phyloP scores from a whole-genome alignment of 2,797 vertebrate genomes.

The Coilia nasus region DNA sequence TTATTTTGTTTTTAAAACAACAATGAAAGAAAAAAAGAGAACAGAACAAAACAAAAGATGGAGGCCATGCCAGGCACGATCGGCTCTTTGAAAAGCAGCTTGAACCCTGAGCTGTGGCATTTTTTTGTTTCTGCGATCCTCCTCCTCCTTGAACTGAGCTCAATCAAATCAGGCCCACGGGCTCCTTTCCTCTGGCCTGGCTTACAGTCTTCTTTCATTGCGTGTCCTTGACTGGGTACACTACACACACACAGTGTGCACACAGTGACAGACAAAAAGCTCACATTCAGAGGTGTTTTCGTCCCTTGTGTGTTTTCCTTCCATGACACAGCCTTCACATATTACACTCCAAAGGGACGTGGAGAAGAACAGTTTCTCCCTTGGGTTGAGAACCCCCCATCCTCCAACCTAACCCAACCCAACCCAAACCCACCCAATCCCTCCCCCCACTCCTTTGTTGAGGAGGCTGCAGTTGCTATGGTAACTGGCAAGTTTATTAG shows the following conservation, averaged over 20 bases:
- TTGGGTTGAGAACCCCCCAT: background rate
- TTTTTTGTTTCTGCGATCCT: background rate
- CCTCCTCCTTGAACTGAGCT: background rate
- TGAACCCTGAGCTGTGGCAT: background rate
- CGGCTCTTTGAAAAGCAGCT: background rate
- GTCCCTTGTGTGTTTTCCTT: conserved; percentile 27
- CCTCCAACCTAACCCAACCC: background rate
- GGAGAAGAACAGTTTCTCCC: conserved; percentile 9
- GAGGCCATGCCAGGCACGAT: background rate
- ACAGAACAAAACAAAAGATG: background rate
- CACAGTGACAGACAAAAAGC: background rate
- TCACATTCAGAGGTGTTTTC: conserved; percentile 23
- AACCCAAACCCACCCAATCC: background rate
- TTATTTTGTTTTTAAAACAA: no score
- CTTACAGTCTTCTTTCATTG: background rate
- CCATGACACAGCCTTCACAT: conserved; percentile 24
- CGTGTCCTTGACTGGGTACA: background rate
- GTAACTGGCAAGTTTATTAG: conserved; percentile 59
- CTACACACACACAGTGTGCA: background rate
- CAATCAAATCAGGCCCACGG: background rate
- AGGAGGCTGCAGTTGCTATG: conserved; percentile 58
- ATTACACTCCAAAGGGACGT: background rate
- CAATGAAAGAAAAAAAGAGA: background rate
- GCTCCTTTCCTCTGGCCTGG: background rate
- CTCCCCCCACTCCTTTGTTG: conserved; percentile 49